phyloP scores from a whole-genome alignment of 1,140 invertebrate genomes.

The Diabrotica virgifera region DNA sequence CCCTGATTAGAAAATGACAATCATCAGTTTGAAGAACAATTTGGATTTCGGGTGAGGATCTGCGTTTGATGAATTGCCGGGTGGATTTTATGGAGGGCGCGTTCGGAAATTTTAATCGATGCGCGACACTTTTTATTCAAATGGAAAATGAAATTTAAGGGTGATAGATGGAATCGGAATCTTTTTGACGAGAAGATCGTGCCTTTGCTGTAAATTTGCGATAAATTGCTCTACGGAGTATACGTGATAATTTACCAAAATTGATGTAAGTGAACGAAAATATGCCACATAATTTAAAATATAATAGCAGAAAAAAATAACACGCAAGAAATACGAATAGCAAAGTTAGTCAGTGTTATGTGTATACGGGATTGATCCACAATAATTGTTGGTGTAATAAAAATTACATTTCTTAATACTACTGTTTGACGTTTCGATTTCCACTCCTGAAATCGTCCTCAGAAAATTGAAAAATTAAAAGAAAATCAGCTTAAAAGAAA shows the following conservation, averaged over 20 bases:
- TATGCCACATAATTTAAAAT: no score
- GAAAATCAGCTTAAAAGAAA: no score
- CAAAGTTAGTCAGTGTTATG: no score
- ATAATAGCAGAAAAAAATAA: no score
- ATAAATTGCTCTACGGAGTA: not conserved
- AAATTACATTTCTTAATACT: no score
- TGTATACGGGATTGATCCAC: no score
- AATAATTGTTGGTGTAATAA: no score
- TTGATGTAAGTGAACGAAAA: not conserved
- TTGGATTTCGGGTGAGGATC: not conserved
- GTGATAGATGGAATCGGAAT: conserved; percentile 1
- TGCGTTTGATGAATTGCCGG: conserved; percentile 5
- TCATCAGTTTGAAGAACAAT: conserved; percentile 14
- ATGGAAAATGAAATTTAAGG: conserved; percentile 1
- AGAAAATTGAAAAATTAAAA: no score
- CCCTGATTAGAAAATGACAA: conserved; percentile 8
- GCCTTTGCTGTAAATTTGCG: not conserved
- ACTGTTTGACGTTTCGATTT: no score
- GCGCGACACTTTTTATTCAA: not conserved
- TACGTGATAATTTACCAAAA: not conserved
- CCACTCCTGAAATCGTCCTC: no score
- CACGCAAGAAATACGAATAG: no score
- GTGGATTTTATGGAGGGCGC: not conserved
- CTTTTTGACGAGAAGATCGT: not conserved
- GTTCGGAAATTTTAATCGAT: conserved; percentile 5